Evolutionary conservation across 2,113 vertebrate genomes (phyloP).

Genomic region (Dendrocopos noguchii): DNA sequence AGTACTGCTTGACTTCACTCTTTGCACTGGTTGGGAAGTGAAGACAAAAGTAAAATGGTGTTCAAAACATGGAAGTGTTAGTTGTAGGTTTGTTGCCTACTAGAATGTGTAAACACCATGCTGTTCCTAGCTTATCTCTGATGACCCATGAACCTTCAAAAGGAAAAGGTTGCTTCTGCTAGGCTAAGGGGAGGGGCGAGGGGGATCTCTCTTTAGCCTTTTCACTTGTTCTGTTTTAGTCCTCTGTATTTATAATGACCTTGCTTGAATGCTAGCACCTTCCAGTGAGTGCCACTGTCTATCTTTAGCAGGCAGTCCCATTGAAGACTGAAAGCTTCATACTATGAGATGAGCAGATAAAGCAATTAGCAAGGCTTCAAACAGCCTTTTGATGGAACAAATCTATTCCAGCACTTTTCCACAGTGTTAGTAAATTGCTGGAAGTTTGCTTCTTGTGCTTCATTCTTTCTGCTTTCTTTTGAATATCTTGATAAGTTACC

Average conservation of each 20-base stretch:
- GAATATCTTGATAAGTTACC: constrained; percentile 11
- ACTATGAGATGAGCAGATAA: constrained; percentile 51
- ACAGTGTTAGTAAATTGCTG: constrained; percentile 50
- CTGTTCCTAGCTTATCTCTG: constrained; percentile 31
- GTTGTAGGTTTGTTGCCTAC: background rate
- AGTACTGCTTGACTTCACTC: background rate
- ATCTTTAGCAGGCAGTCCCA: constrained; percentile 12
- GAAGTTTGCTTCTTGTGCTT: background rate
- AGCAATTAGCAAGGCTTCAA: constrained; percentile 54
- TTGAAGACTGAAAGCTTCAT: constrained; percentile 53
- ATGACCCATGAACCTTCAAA: constrained; percentile 17
- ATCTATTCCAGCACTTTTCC: background rate
- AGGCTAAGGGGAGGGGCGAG: background rate
- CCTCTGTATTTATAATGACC: constrained; percentile 52
- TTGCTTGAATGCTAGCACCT: constrained; percentile 9
- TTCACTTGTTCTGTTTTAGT: constrained; percentile 52
- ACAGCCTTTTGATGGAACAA: constrained; percentile 45
- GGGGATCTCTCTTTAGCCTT: constrained; percentile 5
- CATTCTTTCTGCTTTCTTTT: constrained; percentile 13
- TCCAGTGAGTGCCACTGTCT: constrained; percentile 32
- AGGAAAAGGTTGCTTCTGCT: constrained; percentile 24
- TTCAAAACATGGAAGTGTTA: background rate
- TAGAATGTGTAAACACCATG: background rate
- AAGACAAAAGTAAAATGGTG: constrained; percentile 26
- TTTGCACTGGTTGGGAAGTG: constrained; percentile 35